Percentiles rank a stretch among this genome's conserved stretches.
phyloP scores from a whole-genome alignment of 64 coral and sea anemone genomes.

The Montipora efflorescens region DNA sequence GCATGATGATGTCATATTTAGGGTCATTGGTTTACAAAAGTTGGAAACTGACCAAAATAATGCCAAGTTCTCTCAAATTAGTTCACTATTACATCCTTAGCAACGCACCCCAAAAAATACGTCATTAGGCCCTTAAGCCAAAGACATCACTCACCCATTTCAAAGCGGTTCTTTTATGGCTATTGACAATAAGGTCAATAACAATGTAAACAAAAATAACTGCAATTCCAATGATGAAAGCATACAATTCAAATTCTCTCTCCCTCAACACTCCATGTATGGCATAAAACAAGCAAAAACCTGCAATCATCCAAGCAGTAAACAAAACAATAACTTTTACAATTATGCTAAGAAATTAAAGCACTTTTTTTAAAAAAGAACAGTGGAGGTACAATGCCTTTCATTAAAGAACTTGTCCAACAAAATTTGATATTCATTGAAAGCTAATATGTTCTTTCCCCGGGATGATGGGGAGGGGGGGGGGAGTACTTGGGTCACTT shows the following conservation, averaged over 20 bases:
- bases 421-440: too few relatives aligned
- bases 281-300: constrained; percentile 84
- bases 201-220: constrained; percentile 72
- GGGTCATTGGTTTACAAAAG: too few relatives aligned
- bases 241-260: constrained; percentile 86
- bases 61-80: too few relatives aligned
- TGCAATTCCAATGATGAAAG: constrained; percentile 72
- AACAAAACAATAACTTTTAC: not conserved
- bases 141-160: constrained; percentile 75
- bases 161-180: not conserved
- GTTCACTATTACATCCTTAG: not conserved
- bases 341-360: too few relatives aligned
- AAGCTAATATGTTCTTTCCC: too few relatives aligned
- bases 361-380: too few relatives aligned
- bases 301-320: constrained; percentile 12
- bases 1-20: too few relatives aligned
- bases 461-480: too few relatives aligned
- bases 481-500: too few relatives aligned
- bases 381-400: too few relatives aligned
- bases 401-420: too few relatives aligned
- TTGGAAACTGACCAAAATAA: too few relatives aligned
- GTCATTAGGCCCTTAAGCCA: not conserved
- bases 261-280: constrained; percentile 88
- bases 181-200: constrained; percentile 50
- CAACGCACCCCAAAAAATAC: not conserved